Conservation (phyloP, 2,113 vertebrate species). For the Mesitornis unicolor region DNA sequence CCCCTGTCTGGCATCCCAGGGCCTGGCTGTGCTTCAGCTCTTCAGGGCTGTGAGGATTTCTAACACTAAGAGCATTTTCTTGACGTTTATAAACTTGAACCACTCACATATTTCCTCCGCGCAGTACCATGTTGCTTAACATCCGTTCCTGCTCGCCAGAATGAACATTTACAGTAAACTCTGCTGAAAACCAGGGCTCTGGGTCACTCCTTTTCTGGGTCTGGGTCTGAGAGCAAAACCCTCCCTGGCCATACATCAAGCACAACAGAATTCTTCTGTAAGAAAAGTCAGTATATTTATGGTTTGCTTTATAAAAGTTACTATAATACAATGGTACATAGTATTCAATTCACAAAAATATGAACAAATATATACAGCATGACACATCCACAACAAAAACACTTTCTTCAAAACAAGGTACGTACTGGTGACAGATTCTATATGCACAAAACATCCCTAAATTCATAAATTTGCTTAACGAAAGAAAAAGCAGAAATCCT, state of each 20-base stretch:
- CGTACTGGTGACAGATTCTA: constrained; percentile 76
- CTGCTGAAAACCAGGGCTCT: not conserved
- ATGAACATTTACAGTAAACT: not conserved
- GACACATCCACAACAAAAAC: constrained; percentile 86
- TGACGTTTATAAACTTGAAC: not conserved
- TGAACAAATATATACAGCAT: constrained; percentile 89
- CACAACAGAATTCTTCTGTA: constrained; percentile 75
- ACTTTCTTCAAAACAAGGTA: constrained; percentile 84
- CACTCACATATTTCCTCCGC: not conserved
- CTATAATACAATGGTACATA: constrained; percentile 93
- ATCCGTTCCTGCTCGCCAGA: not conserved
- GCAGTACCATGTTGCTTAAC: not conserved
- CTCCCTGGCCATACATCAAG: constrained; percentile 19
- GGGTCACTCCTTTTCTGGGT: not conserved
- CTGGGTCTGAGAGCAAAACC: not conserved
- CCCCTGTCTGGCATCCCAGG: too few relatives aligned
- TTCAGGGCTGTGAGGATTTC: rapidly evolving
- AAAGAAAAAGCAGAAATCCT: constrained; percentile 70
- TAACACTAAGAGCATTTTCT: not conserved
- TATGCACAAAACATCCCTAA: constrained; percentile 77
- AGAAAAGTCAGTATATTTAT: constrained; percentile 93
- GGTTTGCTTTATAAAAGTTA: constrained; percentile 94
- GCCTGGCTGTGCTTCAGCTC: not conserved
- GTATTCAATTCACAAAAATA: constrained; percentile 92
- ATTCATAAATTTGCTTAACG: constrained; percentile 62